phyloP scores from a whole-genome alignment of 2,797 vertebrate genomes.

The Phrynocephalus forsythii region DNA sequence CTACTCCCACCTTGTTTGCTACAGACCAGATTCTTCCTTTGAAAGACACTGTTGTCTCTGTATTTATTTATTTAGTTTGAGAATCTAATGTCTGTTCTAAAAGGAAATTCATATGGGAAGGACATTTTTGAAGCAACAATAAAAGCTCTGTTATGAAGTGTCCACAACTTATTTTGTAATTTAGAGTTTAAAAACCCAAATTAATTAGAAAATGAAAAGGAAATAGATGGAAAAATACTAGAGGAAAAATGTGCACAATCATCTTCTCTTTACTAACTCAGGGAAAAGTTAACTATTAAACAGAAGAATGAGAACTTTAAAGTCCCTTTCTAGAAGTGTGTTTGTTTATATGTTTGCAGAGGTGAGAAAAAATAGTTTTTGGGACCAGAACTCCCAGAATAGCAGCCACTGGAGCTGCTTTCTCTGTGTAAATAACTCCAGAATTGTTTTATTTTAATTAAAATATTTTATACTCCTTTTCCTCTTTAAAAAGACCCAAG shows the following conservation, averaged over 20 bases:
- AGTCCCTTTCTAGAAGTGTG: not conserved
- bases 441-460: no score
- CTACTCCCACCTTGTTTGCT: constrained; percentile 20
- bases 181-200: not conserved
- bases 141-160: constrained; percentile 28
- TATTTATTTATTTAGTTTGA: constrained; percentile 6
- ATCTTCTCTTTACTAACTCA: constrained; percentile 47
- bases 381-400: no score
- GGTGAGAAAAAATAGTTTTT: not conserved
- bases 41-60: not conserved
- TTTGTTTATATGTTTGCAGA: not conserved
- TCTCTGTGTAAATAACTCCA: no score
- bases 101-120: constrained; percentile 33
- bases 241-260: not conserved
- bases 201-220: constrained; percentile 41
- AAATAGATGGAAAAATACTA: not conserved
- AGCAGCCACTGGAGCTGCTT: no score
- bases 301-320: not conserved
- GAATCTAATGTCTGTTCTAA: constrained; percentile 5
- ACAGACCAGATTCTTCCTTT: constrained; percentile 35
- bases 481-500: no score
- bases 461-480: no score
- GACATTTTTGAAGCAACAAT: not conserved
- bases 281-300: not conserved
- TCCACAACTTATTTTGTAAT: constrained; percentile 42